These are phyloP conservation scores for Ips typographus DNA, from an alignment of 1,140 invertebrate species.

Conservation along the genomic window DNA sequence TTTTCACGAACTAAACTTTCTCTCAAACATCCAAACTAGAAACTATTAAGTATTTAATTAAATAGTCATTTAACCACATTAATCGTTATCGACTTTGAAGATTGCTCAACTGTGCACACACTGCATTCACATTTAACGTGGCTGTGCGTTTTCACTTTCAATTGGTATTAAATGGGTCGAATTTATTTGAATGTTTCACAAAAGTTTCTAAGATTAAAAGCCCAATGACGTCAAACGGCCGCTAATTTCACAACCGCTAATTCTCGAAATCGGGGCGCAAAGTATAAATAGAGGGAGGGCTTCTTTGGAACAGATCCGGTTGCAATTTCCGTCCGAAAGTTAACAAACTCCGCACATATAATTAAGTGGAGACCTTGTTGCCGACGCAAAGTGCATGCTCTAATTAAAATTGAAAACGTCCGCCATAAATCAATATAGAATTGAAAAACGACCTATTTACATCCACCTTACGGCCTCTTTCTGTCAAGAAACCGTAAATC, in stretches of 20 bases:
- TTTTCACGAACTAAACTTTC: too few species aligned
- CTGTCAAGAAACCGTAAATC: neutral
- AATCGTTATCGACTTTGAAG: neutral
- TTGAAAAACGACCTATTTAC: too few species aligned
- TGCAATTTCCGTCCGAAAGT: too few species aligned
- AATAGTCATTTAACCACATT: neutral
- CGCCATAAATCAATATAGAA: too few species aligned
- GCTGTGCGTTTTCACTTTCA: slow-evolving; percentile 6
- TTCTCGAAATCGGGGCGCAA: neutral
- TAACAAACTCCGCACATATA: too few species aligned
- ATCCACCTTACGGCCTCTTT: neutral
- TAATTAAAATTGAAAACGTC: too few species aligned
- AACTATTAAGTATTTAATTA: too few species aligned
- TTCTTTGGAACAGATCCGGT: too few species aligned
- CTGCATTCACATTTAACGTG: neutral
- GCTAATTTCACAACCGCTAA: neutral
- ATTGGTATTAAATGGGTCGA: slow-evolving; percentile 7
- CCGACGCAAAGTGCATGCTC: too few species aligned
- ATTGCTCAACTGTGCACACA: neutral
- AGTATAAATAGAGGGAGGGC: neutral
- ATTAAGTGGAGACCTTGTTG: too few species aligned
- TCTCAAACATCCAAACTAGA: too few species aligned
- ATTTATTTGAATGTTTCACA: slow-evolving; percentile 6
- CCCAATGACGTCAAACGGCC: slow-evolving; percentile 7
- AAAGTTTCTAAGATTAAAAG: slow-evolving; percentile 5